A percentile compares a stretch with the other conserved stretches of the same genome.
Conservation (phyloP, 1,140 invertebrate species). For the Cylas formicarius region DNA sequence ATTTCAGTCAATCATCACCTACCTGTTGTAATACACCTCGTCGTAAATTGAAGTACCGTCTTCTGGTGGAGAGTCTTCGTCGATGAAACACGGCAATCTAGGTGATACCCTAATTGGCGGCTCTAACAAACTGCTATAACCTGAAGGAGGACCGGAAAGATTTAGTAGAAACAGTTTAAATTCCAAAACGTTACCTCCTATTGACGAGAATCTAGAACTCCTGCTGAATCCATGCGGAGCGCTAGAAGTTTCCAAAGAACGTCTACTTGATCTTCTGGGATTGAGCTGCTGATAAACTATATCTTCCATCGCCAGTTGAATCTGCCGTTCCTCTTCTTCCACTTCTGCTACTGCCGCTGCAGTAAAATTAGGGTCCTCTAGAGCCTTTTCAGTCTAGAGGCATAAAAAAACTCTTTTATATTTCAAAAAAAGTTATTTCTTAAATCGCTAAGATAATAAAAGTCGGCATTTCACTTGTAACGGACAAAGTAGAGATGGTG, state of each 20-base stretch:
- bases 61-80: conserved; percentile 38
- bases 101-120: conserved; percentile 49
- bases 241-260: conserved; percentile 46
- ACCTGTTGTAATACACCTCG: conserved; percentile 38
- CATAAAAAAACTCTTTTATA: too few species aligned
- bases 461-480: too few species aligned
- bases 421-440: too few species aligned
- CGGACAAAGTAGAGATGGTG: too few species aligned
- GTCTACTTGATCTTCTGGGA: conserved; percentile 45
- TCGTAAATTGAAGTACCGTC: conserved; percentile 33
- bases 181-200: conserved; percentile 42
- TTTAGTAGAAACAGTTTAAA: neutral
- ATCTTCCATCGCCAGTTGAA: conserved; percentile 63
- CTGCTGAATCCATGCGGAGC: conserved; percentile 44
- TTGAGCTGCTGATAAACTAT: conserved; percentile 52
- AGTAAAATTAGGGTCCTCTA: conserved; percentile 59
- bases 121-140: conserved; percentile 61
- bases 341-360: conserved; percentile 66
- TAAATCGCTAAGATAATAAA: too few species aligned
- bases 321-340: conserved; percentile 65
- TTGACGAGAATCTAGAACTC: conserved; percentile 54
- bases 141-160: conserved; percentile 7
- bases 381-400: conserved; percentile 52
- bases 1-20: conserved; percentile 6
- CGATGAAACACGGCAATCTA: conserved; percentile 32